Percentiles rank a stretch among this genome's conserved stretches.
Evolutionary conservation across 2,888 invertebrate species (phyloP).

Genomic region (Nemapogon koenigi): DNA sequence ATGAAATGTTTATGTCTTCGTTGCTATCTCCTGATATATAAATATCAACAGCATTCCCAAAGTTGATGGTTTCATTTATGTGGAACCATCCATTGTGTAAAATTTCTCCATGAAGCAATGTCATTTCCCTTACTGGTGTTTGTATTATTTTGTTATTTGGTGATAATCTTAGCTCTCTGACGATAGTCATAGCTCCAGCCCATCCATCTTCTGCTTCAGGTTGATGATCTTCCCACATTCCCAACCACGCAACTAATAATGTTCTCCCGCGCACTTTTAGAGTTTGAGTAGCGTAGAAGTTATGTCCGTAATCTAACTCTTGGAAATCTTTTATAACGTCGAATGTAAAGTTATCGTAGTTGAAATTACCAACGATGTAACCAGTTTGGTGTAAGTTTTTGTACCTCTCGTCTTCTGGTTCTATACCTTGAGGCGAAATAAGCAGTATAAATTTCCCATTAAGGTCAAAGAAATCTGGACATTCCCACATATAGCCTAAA

Average conservation of each 20-base stretch:
- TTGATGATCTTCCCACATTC: slow-evolving; percentile 45
- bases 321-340: slow-evolving; percentile 37
- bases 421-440: slow-evolving; percentile 50
- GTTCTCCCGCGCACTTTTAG: slow-evolving; percentile 37
- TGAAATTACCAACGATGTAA: slow-evolving; percentile 48
- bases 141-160: slow-evolving; percentile 32
- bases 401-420: slow-evolving; percentile 42
- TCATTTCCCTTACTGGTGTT: slow-evolving; percentile 38
- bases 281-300: slow-evolving; percentile 55
- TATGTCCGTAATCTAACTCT: slow-evolving; percentile 52
- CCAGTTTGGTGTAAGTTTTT: slow-evolving; percentile 45
- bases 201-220: slow-evolving; percentile 48
- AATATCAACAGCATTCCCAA: slow-evolving; percentile 39
- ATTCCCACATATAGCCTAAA: slow-evolving; percentile 58
- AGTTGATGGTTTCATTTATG: slow-evolving; percentile 21
- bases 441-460: slow-evolving; percentile 45
- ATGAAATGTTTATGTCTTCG: slow-evolving; percentile 9
- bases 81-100: slow-evolving; percentile 24
- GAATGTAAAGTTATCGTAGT: slow-evolving; percentile 44
- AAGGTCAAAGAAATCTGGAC: slow-evolving; percentile 57
- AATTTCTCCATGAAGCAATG: slow-evolving; percentile 26
- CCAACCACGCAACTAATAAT: slow-evolving; percentile 46
- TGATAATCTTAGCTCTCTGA: slow-evolving; percentile 36
- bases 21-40: slow-evolving; percentile 27
- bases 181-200: slow-evolving; percentile 47